A percentile compares a stretch with the other conserved stretches of the same genome.
Conservation (phyloP, 2,888 invertebrate species). For the Drosophila tripunctata region DNA sequence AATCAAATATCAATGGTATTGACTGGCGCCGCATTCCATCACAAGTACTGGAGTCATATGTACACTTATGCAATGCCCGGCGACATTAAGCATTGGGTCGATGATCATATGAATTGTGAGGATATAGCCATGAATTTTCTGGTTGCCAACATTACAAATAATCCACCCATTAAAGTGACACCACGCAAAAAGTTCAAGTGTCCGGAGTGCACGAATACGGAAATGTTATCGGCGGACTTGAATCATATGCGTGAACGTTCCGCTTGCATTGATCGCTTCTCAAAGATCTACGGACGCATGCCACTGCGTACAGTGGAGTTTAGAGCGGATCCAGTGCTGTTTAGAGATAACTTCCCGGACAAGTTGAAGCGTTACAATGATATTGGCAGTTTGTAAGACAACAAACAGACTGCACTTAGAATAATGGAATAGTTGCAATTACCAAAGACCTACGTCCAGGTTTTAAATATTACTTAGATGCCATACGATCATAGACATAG, state of each 20-base stretch:
- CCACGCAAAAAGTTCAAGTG: slow-evolving; percentile 99
- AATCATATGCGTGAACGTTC: slow-evolving; percentile 97
- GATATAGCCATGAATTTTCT: slow-evolving; percentile 99
- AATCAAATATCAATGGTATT: slow-evolving; percentile 98
- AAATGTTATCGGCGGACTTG: slow-evolving; percentile 96
- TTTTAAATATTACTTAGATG: slow-evolving; percentile 15
- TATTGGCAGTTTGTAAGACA: slow-evolving; percentile 91
- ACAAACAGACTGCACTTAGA: not conserved
- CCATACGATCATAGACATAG: not conserved
- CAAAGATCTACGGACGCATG: slow-evolving; percentile 93
- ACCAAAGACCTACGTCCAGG: slow-evolving; percentile 47
- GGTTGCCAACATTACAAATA: slow-evolving; percentile 95
- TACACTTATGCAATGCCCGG: slow-evolving; percentile 95
- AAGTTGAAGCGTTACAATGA: slow-evolving; percentile 94
- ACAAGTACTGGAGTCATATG: slow-evolving; percentile 97
- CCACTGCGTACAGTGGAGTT: slow-evolving; percentile 95
- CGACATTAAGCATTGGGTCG: slow-evolving; percentile 94
- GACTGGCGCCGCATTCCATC: slow-evolving; percentile 98
- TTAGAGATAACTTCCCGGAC: slow-evolving; percentile 92
- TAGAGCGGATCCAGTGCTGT: slow-evolving; percentile 97
- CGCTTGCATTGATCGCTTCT: slow-evolving; percentile 93
- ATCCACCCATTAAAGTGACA: slow-evolving; percentile 97
- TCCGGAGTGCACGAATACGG: slow-evolving; percentile 96
- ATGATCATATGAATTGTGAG: slow-evolving; percentile 98
- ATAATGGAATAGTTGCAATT: slow-evolving; percentile 15